Base-by-base conservation (phyloP, 2,113 vertebrate genomes). In the Ochotona princeps region DNA sequence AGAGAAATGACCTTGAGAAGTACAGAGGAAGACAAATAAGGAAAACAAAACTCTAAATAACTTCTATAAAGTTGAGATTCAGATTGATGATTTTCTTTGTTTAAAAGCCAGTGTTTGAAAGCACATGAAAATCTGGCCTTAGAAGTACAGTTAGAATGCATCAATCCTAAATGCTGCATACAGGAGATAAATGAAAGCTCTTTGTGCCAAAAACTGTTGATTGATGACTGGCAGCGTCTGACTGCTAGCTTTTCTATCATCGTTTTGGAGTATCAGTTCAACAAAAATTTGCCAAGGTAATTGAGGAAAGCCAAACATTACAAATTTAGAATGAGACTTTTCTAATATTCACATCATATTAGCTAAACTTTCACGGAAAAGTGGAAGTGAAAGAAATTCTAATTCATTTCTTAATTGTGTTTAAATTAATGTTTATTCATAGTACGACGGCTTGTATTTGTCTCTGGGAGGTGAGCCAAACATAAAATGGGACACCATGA, bases 11-110 rank as follows among this genome's bases (percentile, higher is more conserved):
- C 97, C 97, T 98, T 98, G 97, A 97, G 89, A 85, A 92, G 47
- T 83, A 73, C 92, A 97, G 96, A 57, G 57, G 49, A 91, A 96
- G 93, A 67, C 70, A 95, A 96, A 94, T 26, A 83, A 95, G 74
- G 69, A 82, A 96, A 97, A 49, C 32, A 73, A 95, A 97, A 95
- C 76, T 94, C 96, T 44, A 79, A 65, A 92, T 94, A 89, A 86
- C 96, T 97, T 98, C 92, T 79, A 95, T 51, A 85, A 97, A 98
- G 95, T 96, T 96, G 95, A 97, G 94, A 93, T 96, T 97, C 92
- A 96, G 93, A 97, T 96, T 97, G 97, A 97, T 97, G 44, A 94
- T 97, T 97, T 97, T 91, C 94, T 93, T 97, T 97, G 89, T 97
- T 95, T 96, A 97, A 96, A 95, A 94, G 61, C 88, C 76, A 83